Conservation (phyloP, 2,797 vertebrate species). For the Pitangus sulphuratus region DNA sequence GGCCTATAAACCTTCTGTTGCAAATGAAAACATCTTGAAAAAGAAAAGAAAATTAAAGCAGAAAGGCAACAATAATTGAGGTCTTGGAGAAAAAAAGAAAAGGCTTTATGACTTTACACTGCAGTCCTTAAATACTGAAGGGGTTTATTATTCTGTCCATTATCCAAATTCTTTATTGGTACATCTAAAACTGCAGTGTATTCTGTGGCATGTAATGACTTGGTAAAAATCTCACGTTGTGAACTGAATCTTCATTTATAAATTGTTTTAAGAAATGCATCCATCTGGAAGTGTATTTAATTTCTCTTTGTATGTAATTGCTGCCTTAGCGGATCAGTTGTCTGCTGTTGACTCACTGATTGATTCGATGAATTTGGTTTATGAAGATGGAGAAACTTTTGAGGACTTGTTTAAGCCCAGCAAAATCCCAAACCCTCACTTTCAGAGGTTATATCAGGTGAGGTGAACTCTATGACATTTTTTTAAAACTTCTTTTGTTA, state of each 20-base stretch:
- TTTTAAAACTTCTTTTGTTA: neutral
- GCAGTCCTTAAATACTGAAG: conserved; percentile 27
- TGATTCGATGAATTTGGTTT: conserved; percentile 91
- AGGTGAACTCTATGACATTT: neutral
- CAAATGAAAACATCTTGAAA: conserved; percentile 32
- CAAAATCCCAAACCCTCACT: conserved; percentile 91
- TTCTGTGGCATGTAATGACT: neutral
- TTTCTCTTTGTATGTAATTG: conserved; percentile 23
- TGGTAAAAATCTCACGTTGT: neutral
- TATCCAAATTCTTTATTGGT: neutral
- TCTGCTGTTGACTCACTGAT: conserved; percentile 89
- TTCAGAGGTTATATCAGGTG: conserved; percentile 97
- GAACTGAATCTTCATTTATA: neutral
- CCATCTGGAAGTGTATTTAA: neutral
- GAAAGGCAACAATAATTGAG: neutral
- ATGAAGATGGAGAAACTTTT: conserved; percentile 74
- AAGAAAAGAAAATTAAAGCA: neutral
- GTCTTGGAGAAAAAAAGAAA: neutral
- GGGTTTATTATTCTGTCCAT: neutral
- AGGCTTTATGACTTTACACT: neutral
- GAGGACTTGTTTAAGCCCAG: conserved; percentile 88
- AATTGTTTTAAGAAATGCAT: neutral
- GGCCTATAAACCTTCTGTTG: conserved; percentile 39
- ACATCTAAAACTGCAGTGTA: neutral
- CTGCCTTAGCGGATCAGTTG: conserved; percentile 84